Evolutionary conservation across 2,113 vertebrate genomes (phyloP), one percentile per base, ranked within the genome.

Genomic region (Peromyscus californicus): DNA sequence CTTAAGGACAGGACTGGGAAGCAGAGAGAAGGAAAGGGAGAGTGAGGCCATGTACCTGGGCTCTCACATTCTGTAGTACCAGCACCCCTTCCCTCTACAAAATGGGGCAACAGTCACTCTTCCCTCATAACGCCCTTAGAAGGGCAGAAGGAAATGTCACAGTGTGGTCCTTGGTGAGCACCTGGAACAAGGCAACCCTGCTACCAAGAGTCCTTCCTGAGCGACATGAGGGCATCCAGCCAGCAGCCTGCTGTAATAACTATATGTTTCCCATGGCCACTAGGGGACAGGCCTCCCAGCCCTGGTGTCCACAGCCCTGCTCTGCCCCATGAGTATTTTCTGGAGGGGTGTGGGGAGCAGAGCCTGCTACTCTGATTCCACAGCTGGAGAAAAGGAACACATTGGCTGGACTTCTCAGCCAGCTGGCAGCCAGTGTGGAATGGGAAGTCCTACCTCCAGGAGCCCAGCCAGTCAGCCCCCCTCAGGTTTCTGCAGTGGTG

Each of bases 391-490:
- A 80, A 21, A 21, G 39, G 42, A 54, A 45, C 42, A 12, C 1
- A 24, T 1, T 13, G 0, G 5, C 21, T 36, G 17, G 16, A 48
- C 67, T 91, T 86, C 87, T 21, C 59, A 13, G 87, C 36, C 22
- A 36, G 65, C 7, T 4, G 67, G 54, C n/a, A 17, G 90, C 51
- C 13, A 19, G 54, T 67, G 57, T 33, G 1, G 33, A 57, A 39
- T 2, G 4, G 2, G 48, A 0, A 33, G 45, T 13, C 6, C 16
- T 11, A 29, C 17, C 65, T 2, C 31, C 42, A 36, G 10, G 2
- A n/a, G 45, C 22, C 72, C 36, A 7, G 2, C 22, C 26, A 31
- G 87, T 69, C 76, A 86, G 48, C 6, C 0, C 0, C 2, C 51
- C 45, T 7, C 29, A 8, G 74, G 22, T 13, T 65, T 91, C 78